Conservation (phyloP, 2,888 invertebrate genomes). For the Tetheella fluctuosa region DNA sequence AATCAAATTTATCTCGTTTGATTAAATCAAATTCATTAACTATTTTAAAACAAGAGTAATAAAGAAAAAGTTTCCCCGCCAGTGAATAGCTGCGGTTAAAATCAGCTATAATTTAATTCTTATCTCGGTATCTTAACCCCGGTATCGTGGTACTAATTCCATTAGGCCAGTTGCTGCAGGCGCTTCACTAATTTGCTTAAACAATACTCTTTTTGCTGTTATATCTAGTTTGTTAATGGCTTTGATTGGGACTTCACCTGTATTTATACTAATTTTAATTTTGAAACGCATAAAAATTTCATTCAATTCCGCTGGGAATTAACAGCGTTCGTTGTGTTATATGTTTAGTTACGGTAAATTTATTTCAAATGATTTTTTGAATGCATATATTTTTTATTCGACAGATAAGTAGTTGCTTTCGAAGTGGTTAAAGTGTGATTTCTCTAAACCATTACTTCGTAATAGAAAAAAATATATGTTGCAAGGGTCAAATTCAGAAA, state of each 20-base stretch:
- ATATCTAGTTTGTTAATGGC: constrained; percentile 9
- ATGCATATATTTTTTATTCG: too few species aligned
- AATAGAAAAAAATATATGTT: too few species aligned
- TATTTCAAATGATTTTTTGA: too few species aligned
- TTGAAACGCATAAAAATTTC: too few species aligned
- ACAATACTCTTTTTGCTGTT: constrained; percentile 39
- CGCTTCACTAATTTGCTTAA: constrained; percentile 57
- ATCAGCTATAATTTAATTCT: constrained; percentile 56
- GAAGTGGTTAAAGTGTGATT: too few species aligned
- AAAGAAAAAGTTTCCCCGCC: constrained; percentile 6
- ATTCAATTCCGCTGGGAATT: too few species aligned
- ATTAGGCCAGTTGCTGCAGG: constrained; percentile 42
- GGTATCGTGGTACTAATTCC: constrained; percentile 37
- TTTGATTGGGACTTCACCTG: constrained; percentile 7
- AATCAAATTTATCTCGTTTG: not conserved
- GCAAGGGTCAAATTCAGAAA: too few species aligned
- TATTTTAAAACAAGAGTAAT: constrained; percentile 12
- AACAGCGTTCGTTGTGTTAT: too few species aligned
- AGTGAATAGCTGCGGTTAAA: constrained; percentile 33
- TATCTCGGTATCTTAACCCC: constrained; percentile 41
- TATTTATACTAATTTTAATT: not conserved
- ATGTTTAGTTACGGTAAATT: too few species aligned
- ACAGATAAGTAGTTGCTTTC: too few species aligned
- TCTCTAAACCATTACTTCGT: too few species aligned
- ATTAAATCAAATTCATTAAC: constrained; percentile 13